Base-by-base conservation (phyloP, 2,888 invertebrate species). In the Ptychoptera albimana region DNA sequence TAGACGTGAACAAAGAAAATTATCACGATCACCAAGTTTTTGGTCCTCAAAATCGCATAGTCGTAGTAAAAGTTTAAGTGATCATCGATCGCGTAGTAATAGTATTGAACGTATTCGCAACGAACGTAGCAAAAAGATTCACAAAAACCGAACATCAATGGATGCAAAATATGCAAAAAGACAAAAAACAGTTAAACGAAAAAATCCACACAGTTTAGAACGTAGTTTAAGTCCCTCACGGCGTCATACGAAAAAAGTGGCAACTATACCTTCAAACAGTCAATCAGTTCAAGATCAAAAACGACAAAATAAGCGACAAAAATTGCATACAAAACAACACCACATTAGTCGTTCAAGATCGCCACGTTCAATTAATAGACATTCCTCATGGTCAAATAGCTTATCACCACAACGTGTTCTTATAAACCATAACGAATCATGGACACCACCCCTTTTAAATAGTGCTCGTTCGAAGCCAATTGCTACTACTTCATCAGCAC, bases 371-470 rank as follows among this genome's bases (percentile, higher is more conserved):
- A 14, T 13, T n/a, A 14, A 29, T 13, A 54, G 55, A n/a, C 66
- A 68, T 2, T 55, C 57, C 34, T 63, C 67, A 4, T 46, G 56
- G 45, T 49, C 49, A 8, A 50, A 53, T 48, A 44, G 42, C 5
- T 31, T 10, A 29, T 39, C 44, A 12, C 45, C 46, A 7, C 51
- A 54, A 31, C 50, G 54, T 37, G 48, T 56, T 34, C 62, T 66
- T 13, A 12, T 10, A 30, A 35, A 35, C 39, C 31, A 60, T 42
- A 57, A 58, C 4, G 60, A 68, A 0, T 72, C 73, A 0, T 78
- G 77, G 77, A 79, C 81, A 13, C 79, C 80, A 12, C 77, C 77
- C 0, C 53, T 70, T 23, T 60, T 50, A 10, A 56, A 66, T 32
- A 32, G 11, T 11, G n/a, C 6, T 7, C 11, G 32, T 11, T 32